Evolutionary conservation across 2,797 vertebrate genomes (phyloP), one percentile per base, ranked within the genome.

Genomic region (Catamblyrhynchus diadema): DNA sequence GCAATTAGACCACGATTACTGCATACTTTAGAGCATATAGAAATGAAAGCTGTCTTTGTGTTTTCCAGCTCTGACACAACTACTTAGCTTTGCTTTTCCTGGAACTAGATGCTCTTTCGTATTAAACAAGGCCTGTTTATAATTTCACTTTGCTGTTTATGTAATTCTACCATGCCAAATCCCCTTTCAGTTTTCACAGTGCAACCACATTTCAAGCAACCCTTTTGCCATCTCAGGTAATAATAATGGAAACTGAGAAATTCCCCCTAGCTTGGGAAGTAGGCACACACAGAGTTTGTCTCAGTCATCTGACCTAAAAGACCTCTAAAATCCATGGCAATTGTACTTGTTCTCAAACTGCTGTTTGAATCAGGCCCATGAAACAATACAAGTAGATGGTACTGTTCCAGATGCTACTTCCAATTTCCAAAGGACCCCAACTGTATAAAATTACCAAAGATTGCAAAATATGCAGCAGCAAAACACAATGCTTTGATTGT

Each of bases 31-130:
- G 75, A 95, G 70, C 72, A 73, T 87, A 91, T 25, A 95, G 88
- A 94, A 96, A 95, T 93, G 53, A 96, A 93, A 96, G 92, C 87
- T 95, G 82, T 77, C 94, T 92, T 93, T 94, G 88, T 90, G 51
- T 69, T 94, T 95, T 87, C 64, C 85, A 95, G 90, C 84, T 88
- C 73, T 88, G 86, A 92, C 65, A 93, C 50, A 87, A 86, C 81
- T 65, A 88, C 60, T 88, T 83, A 92, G 88, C 71, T 94, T 85
- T 80, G 79, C 79, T 94, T 73, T 88, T 94, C 73, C 79, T 77
- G 79, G 79, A 95, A 88, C 50, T 59, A 70, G 73, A 92, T 67
- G 72, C 41, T 80, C 69, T 86, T 91, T 74, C 60, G 32, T 54
- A 82, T 74, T 86, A 73, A 85, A 90, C 27, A 73, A 74, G 65